Percentiles rank a stretch among this genome's conserved stretches.
Conservation (phyloP, 2,888 invertebrate genomes). For the Agrilus biguttatus region DNA sequence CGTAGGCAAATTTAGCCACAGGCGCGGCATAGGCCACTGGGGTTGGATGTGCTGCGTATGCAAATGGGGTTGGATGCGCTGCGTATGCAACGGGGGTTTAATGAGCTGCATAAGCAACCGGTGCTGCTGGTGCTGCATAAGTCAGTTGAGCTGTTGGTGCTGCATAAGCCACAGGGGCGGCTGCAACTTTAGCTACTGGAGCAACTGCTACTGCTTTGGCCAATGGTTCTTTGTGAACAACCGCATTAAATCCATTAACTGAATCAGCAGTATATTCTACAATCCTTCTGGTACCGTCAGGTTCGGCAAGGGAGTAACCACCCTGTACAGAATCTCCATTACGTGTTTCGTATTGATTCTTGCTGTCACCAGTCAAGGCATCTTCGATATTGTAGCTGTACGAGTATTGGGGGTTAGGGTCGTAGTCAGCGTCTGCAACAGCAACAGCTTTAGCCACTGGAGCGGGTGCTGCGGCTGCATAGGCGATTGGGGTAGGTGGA, state of each 20-base stretch:
- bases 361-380: slow-evolving; percentile 39
- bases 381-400: slow-evolving; percentile 44
- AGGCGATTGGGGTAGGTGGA: slow-evolving; percentile 8
- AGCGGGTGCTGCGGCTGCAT: slow-evolving; percentile 9
- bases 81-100: too few species aligned
- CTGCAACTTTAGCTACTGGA: background rate
- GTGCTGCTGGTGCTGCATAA: too few species aligned
- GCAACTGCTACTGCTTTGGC: slow-evolving; percentile 8
- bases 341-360: slow-evolving; percentile 47
- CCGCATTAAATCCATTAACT: slow-evolving; percentile 39
- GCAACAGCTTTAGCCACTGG: slow-evolving; percentile 15
- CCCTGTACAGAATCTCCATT: slow-evolving; percentile 48
- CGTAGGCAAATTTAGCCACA: too few species aligned
- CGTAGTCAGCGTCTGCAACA: slow-evolving; percentile 21
- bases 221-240: slow-evolving; percentile 36
- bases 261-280: slow-evolving; percentile 46
- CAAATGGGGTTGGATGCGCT: too few species aligned
- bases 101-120: too few species aligned
- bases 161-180: too few species aligned
- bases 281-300: slow-evolving; percentile 48
- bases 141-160: too few species aligned
- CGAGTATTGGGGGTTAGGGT: slow-evolving; percentile 36
- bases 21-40: too few species aligned
- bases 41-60: too few species aligned
- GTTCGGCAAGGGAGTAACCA: slow-evolving; percentile 40